Evolutionary conservation across 1,140 invertebrate species (phyloP).

Genomic region (Magallana ariakensis): DNA sequence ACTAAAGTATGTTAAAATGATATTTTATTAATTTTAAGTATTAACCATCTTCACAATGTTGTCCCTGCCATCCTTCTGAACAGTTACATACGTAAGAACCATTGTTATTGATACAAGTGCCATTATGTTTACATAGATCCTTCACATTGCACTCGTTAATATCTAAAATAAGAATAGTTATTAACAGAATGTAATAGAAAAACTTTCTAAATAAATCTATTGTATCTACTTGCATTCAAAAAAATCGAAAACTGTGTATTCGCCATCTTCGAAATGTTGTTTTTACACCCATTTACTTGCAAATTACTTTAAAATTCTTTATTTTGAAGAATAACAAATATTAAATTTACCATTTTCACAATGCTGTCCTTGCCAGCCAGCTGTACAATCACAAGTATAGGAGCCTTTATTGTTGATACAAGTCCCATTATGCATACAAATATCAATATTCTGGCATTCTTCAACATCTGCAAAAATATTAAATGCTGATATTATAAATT

Average conservation of each 20-base stretch:
- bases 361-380: constrained; percentile 31
- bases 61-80: constrained; percentile 41
- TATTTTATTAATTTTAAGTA: too few relatives aligned
- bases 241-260: too few relatives aligned
- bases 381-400: constrained; percentile 28
- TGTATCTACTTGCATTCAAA: too few relatives aligned
- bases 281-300: too few relatives aligned
- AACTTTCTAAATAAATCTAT: not conserved
- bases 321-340: too few relatives aligned
- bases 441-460: constrained; percentile 65
- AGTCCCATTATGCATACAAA: constrained; percentile 39
- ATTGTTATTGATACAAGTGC: not conserved
- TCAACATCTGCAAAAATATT: not conserved
- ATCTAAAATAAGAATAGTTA: not conserved
- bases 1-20: too few relatives aligned
- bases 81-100: not conserved
- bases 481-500: not conserved
- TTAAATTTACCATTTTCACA: constrained; percentile 60
- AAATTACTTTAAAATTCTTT: too few relatives aligned
- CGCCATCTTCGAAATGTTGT: too few relatives aligned
- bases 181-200: not conserved
- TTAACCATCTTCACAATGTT: constrained; percentile 78
- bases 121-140: not conserved
- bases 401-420: constrained; percentile 39
- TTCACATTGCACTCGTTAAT: not conserved